Evolutionary conservation across 2,113 vertebrate species (phyloP).

Genomic region (Leptobrachium leishanense): DNA sequence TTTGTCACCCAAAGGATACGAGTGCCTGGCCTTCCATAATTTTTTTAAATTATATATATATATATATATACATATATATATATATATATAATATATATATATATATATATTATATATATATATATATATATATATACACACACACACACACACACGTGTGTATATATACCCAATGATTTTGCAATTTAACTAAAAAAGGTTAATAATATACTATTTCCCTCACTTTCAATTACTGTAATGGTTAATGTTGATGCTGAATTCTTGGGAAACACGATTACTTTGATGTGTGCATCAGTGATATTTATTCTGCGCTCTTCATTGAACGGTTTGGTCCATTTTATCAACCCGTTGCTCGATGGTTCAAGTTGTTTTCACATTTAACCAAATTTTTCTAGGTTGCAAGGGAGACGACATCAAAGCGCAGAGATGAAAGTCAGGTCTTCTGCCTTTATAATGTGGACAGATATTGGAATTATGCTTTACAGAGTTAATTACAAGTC

Average conservation of each 20-base stretch:
- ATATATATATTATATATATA: too few species aligned
- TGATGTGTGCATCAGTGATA: conserved; percentile 27
- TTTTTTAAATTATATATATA: too few species aligned
- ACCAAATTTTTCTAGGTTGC: conserved; percentile 10
- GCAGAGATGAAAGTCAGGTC: conserved; percentile 31
- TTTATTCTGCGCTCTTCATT: conserved; percentile 30
- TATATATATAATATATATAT: too few species aligned
- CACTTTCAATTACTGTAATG: not conserved
- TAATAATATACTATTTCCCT: too few species aligned
- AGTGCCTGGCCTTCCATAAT: too few species aligned
- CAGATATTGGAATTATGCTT: conserved; percentile 31
- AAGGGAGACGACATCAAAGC: conserved; percentile 26
- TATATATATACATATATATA: too few species aligned
- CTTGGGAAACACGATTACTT: conserved; percentile 23
- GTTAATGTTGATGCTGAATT: not conserved
- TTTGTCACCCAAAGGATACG: too few species aligned
- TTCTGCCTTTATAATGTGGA: conserved; percentile 14
- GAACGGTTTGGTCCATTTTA: conserved; percentile 31
- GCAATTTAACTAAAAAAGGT: too few species aligned
- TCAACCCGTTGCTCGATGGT: conserved; percentile 9
- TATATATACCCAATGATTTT: too few species aligned
- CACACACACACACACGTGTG: too few species aligned
- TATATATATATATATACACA: too few species aligned
- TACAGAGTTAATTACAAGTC: conserved; percentile 13
- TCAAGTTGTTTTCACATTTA: conserved; percentile 38